Conservation (phyloP, 2,113 vertebrate genomes). For the Lipotes vexillifer region DNA sequence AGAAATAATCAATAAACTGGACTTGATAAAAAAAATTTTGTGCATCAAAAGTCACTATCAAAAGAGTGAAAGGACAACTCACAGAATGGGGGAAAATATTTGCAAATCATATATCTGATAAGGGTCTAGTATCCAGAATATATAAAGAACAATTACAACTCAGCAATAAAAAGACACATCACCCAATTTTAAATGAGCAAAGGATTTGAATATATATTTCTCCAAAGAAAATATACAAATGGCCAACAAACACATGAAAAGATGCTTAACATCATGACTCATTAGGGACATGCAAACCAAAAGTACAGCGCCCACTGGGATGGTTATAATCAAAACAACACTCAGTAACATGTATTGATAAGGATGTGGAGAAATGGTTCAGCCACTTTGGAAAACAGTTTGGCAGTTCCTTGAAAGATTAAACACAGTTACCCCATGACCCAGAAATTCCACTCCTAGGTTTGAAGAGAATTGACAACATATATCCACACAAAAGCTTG, state of each 20-base stretch:
- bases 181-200: not conserved
- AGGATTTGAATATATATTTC: constrained; percentile 11
- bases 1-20: not conserved
- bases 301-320: not conserved
- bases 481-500: not conserved
- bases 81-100: not conserved
- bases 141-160: not conserved
- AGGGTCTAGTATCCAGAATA: not conserved
- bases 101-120: constrained; percentile 13
- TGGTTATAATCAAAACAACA: not conserved
- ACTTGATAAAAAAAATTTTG: not conserved
- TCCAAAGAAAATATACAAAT: constrained; percentile 3
- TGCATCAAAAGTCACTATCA: not conserved
- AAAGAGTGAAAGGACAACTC: constrained; percentile 7
- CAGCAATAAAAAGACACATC: not conserved
- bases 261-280: not conserved
- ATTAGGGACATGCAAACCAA: constrained; percentile 18
- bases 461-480: not conserved
- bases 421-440: not conserved
- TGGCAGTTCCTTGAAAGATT: not conserved
- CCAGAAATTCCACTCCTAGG: not conserved
- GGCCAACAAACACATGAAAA: constrained; percentile 1
- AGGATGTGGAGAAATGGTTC: not conserved
- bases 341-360: not conserved
- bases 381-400: not conserved